A percentile compares a stretch with the other conserved stretches of the same genome.
Evolutionary conservation across 2,113 vertebrate genomes (phyloP).

Genomic region (Struthio camelus): DNA sequence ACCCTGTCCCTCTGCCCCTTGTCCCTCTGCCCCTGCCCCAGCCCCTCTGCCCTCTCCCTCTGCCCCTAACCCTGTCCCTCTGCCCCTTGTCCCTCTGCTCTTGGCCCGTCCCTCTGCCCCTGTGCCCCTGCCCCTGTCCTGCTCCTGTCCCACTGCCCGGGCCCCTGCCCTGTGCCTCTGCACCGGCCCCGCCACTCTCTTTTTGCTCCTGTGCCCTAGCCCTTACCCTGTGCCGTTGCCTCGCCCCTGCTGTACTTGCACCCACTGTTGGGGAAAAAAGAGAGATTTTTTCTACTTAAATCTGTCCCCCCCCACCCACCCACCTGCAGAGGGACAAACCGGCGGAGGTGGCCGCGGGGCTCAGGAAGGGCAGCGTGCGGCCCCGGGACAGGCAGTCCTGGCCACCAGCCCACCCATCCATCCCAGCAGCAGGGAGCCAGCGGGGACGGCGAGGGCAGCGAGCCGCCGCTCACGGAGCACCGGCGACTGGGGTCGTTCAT

Average conservation of each 20-base stretch:
- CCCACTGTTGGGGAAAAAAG: not conserved
- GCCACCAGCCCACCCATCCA: too few species aligned
- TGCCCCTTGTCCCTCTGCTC: not conserved
- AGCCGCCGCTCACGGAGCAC: not conserved
- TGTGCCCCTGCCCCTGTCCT: too few species aligned
- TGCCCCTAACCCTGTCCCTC: not conserved
- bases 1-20: not conserved
- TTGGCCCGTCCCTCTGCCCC: not conserved
- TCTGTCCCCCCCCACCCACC: not conserved
- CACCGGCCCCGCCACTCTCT: not conserved
- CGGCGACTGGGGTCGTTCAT: conserved; percentile 6
- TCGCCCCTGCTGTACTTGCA: not conserved
- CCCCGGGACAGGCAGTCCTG: not conserved
- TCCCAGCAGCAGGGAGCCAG: not conserved
- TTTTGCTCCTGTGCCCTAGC: not conserved
- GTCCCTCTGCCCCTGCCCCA: too few species aligned
- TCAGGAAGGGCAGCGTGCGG: not conserved
- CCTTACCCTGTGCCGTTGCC: not conserved
- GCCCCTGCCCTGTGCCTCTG: not conserved
- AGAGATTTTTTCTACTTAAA: not conserved
- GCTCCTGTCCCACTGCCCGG: not conserved
- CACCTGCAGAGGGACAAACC: not conserved
- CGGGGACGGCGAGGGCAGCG: not conserved
- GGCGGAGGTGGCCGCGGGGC: fast-evolving
- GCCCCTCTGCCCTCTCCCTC: not conserved